phyloP scores from a whole-genome alignment of 2,113 vertebrate genomes.

The Centropus unirufus region DNA sequence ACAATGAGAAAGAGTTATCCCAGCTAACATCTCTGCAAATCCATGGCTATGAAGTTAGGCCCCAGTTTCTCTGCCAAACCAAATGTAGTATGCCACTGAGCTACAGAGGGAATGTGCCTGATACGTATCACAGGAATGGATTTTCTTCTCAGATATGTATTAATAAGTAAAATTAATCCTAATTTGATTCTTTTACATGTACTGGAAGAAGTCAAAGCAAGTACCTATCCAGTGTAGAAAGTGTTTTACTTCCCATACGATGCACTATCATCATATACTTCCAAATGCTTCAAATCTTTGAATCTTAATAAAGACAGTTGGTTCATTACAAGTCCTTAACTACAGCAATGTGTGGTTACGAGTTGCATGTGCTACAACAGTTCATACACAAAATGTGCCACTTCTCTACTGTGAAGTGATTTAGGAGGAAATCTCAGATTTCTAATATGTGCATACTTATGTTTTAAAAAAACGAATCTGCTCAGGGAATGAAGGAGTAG shows the following conservation, averaged over 20 bases:
- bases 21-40: not conserved
- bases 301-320: conserved; percentile 43
- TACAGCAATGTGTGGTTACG: conserved; percentile 41
- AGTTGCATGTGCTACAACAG: conserved; percentile 45
- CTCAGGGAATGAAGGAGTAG: conserved; percentile 46
- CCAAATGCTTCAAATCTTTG: conserved; percentile 60
- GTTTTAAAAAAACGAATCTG: conserved; percentile 53
- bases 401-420: conserved; percentile 49
- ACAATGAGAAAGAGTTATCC: not conserved
- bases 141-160: not conserved
- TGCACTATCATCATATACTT: conserved; percentile 47
- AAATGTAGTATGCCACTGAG: not conserved
- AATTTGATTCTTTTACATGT: not conserved
- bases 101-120: not conserved
- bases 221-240: conserved; percentile 19
- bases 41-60: not conserved
- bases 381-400: conserved; percentile 26
- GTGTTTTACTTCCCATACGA: conserved; percentile 52
- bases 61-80: not conserved
- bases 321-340: conserved; percentile 55
- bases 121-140: not conserved
- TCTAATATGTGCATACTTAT: conserved; percentile 40
- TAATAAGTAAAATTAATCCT: not conserved
- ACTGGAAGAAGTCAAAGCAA: conserved; percentile 28
- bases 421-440: conserved; percentile 62